phyloP scores from a whole-genome alignment of 2,888 invertebrate species.

The Arctia plantaginis region DNA sequence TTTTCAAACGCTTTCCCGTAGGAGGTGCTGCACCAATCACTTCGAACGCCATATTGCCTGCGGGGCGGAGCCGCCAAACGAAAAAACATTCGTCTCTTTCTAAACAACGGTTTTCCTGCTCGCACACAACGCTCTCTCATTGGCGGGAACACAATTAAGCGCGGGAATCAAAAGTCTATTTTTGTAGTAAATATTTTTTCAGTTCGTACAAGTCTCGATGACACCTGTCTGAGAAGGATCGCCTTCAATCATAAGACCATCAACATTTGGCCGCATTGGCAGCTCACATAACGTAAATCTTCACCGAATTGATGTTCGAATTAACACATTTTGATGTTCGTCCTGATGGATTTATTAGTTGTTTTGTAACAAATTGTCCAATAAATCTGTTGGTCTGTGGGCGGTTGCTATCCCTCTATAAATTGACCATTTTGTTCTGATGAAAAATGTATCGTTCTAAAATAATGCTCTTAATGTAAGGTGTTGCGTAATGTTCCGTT shows the following conservation, averaged over 20 bases:
- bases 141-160: slow-evolving; percentile 84
- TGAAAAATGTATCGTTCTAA: slow-evolving; percentile 60
- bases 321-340: slow-evolving; percentile 76
- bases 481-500: slow-evolving; percentile 29
- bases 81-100: slow-evolving; percentile 65
- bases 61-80: slow-evolving; percentile 83
- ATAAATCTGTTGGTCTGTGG: slow-evolving; percentile 72
- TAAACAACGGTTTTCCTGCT: slow-evolving; percentile 65
- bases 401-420: slow-evolving; percentile 58
- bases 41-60: slow-evolving; percentile 89
- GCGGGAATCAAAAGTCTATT: slow-evolving; percentile 86
- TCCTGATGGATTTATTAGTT: slow-evolving; percentile 81
- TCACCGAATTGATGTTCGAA: slow-evolving; percentile 74
- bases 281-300: slow-evolving; percentile 77
- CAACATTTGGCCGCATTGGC: slow-evolving; percentile 63
- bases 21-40: slow-evolving; percentile 87
- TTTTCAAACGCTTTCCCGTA: slow-evolving; percentile 78
- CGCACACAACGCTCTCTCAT: slow-evolving; percentile 75
- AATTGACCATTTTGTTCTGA: slow-evolving; percentile 50
- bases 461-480: slow-evolving; percentile 28
- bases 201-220: slow-evolving; percentile 65
- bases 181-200: slow-evolving; percentile 85
- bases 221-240: slow-evolving; percentile 67
- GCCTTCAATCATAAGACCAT: slow-evolving; percentile 53
- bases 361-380: slow-evolving; percentile 71